Base-by-base conservation (phyloP, 2,888 invertebrate species). In the Pyrrhia umbra region DNA sequence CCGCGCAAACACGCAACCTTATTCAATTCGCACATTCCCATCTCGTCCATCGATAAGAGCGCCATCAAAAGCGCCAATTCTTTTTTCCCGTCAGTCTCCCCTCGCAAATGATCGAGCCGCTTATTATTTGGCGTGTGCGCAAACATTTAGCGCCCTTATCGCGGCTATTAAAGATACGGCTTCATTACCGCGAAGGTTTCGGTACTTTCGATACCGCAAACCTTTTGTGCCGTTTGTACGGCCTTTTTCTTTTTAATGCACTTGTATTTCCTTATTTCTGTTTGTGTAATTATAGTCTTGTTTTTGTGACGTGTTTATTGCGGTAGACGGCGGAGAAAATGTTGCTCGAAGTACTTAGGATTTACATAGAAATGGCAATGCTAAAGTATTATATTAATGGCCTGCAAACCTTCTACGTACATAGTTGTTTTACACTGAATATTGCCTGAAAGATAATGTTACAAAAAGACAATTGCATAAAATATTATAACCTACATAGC, bases 71-170 rank as follows among this genome's bases (percentile, higher is more conserved):
- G 86, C 88, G 84, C 88, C 62, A 63, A 69, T 80, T 78, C 76
- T 91, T 91, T 92, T 92, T 89, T 87, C 85, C 86, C 88, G 88
- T 82, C 83, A 82, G 85, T 85, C 81, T 85, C 89, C 90, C 92
- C 88, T 87, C 90, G 89, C 89, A 93, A 93, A 94, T 93, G 94
- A 93, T 93, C 92, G 90, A 85, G 85, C 77, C 91, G 90, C 91
- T 93, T 94, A 94, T 94, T 94, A 94, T 94, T 94, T 94, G 93
- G 94, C 94, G 94, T 94, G 94, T 92, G 92, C 92, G 87, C 94
- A 93, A 94, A 93, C 95, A 95, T 95, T 94, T 92, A 92, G 90
- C 91, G 83, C 88, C 90, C 93, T 95, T 95, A 95, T 94, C 95
- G 89, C 81, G 83, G 85, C 93, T 89, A 93, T 94, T 95, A 94